Conservation (phyloP, 2,113 vertebrate species). For the Stigmatopora nigra region DNA sequence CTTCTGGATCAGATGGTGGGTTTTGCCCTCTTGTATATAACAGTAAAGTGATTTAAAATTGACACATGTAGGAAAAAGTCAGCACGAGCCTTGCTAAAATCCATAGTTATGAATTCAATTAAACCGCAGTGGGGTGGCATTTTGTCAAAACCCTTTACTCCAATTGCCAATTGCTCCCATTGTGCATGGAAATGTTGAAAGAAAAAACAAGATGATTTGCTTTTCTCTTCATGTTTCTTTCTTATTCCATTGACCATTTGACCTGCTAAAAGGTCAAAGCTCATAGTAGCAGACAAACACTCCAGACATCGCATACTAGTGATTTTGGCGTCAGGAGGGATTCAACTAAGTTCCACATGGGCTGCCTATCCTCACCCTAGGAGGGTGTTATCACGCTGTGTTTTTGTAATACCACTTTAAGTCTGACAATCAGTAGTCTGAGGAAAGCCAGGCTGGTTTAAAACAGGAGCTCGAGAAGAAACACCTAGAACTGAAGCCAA, state of each 20-base stretch:
- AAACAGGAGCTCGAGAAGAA: neutral
- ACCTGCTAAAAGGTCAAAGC: neutral
- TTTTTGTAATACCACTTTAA: constrained; percentile 12
- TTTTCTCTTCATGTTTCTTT: neutral
- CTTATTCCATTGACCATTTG: neutral
- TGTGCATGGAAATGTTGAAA: neutral
- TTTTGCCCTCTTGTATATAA: constrained; percentile 3
- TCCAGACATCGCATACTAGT: constrained; percentile 26
- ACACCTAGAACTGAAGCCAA: neutral
- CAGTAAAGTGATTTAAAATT: constrained; percentile 26
- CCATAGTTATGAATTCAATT: constrained; percentile 66
- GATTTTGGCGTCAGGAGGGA: constrained; percentile 21
- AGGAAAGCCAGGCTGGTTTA: constrained; percentile 3
- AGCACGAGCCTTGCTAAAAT: constrained; percentile 46
- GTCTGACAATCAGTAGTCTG: constrained; percentile 12
- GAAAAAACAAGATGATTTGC: neutral
- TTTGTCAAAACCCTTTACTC: constrained; percentile 17
- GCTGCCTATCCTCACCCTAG: constrained; percentile 13
- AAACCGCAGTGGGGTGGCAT: constrained; percentile 23
- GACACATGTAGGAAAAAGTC: constrained; percentile 19
- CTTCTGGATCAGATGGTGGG: neutral
- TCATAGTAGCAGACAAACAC: constrained; percentile 13
- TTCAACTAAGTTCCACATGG: constrained; percentile 26
- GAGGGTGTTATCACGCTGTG: constrained; percentile 3
- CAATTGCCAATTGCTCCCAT: neutral